Percentiles rank a stretch among this genome's conserved stretches.
Evolutionary conservation across 2,113 vertebrate genomes (phyloP).

Genomic region (Colius striatus): DNA sequence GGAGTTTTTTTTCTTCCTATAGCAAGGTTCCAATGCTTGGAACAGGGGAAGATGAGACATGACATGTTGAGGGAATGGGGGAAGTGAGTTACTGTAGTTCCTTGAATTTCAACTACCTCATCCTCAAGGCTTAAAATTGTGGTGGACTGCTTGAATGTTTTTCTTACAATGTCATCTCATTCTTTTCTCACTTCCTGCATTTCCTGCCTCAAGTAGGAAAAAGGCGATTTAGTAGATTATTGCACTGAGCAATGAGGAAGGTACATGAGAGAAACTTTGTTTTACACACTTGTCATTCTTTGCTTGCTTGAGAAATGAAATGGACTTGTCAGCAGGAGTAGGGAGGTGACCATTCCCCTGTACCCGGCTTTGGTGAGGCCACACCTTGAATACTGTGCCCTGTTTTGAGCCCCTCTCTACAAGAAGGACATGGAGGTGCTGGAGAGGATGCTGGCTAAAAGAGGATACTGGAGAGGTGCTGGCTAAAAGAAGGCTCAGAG

Average conservation of each 20-base stretch:
- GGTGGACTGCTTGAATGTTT: not conserved
- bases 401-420: too few relatives aligned
- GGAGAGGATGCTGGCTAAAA: too few relatives aligned
- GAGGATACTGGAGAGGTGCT: too few relatives aligned
- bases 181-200: not conserved
- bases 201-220: not conserved
- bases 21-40: not conserved
- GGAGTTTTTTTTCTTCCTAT: not conserved
- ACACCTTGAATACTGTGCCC: too few relatives aligned
- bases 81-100: not conserved
- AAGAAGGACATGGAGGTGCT: too few relatives aligned
- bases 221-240: not conserved
- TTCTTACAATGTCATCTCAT: not conserved
- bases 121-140: not conserved
- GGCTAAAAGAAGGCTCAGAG: too few relatives aligned
- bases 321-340: not conserved
- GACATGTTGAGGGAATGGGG: not conserved
- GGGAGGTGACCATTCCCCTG: too few relatives aligned
- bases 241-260: not conserved
- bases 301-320: not conserved
- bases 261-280: not conserved
- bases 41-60: not conserved
- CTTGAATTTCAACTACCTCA: not conserved
- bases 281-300: not conserved
- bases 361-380: too few relatives aligned